phyloP scores from a whole-genome alignment of 2,113 vertebrate genomes.

The Catharus fuscescens region DNA sequence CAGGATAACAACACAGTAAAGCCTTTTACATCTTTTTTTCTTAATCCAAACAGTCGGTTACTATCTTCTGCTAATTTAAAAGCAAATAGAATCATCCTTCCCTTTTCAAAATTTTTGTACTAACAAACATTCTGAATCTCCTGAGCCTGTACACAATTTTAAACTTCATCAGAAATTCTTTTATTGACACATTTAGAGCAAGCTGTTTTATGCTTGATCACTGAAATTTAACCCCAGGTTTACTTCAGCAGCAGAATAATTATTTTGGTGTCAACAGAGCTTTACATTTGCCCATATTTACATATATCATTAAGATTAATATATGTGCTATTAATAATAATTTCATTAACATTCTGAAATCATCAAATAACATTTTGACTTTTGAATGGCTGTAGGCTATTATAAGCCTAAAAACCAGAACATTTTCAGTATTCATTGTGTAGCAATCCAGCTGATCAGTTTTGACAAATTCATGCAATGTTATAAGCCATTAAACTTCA shows the following conservation, averaged over 20 bases:
- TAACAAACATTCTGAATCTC: background rate
- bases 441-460: conserved; percentile 60
- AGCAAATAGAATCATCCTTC: background rate
- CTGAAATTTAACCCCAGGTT: conserved; percentile 57
- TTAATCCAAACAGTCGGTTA: background rate
- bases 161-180: background rate
- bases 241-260: conserved; percentile 53
- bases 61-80: conserved; percentile 23
- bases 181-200: background rate
- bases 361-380: conserved; percentile 75
- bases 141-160: background rate
- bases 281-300: conserved; percentile 62
- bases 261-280: conserved; percentile 30
- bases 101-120: background rate
- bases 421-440: conserved; percentile 64
- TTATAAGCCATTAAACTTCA: conserved; percentile 69
- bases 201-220: conserved; percentile 22
- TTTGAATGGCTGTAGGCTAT: conserved; percentile 67
- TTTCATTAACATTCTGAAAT: conserved; percentile 74
- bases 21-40: background rate
- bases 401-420: conserved; percentile 62
- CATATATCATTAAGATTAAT: conserved; percentile 74
- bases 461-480: conserved; percentile 71
- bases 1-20: background rate
- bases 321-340: conserved; percentile 74